A percentile compares a stretch with the other conserved stretches of the same genome.
Conservation (phyloP, 2,113 vertebrate genomes). For the Crotalus tigris region DNA sequence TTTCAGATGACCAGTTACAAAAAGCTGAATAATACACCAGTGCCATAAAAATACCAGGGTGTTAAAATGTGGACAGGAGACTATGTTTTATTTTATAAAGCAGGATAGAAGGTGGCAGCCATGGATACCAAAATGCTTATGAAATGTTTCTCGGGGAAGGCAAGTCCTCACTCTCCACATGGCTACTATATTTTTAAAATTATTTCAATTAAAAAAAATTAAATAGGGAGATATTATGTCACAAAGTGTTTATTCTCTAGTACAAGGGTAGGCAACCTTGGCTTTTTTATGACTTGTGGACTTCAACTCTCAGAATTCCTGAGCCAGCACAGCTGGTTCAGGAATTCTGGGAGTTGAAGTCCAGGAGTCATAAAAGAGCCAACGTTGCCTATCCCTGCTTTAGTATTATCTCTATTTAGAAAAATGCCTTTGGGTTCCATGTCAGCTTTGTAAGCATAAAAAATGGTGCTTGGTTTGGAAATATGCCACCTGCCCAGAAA, state of each 20-base stretch:
- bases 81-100: not conserved
- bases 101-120: not conserved
- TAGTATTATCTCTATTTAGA: not conserved
- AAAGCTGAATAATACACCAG: too few species aligned
- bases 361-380: too few species aligned
- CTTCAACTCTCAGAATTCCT: too few species aligned
- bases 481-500: not conserved
- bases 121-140: not conserved
- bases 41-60: not conserved
- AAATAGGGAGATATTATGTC: not conserved
- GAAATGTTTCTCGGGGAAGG: not conserved
- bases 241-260: not conserved
- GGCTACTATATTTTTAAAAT: not conserved
- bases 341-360: too few species aligned
- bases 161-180: not conserved
- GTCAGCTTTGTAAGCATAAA: not conserved
- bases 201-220: not conserved
- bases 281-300: too few species aligned
- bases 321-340: too few species aligned
- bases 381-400: not conserved
- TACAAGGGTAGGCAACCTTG: not conserved
- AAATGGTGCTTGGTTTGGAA: not conserved
- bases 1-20: not conserved
- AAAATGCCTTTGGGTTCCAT: not conserved
- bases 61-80: not conserved